Evolutionary conservation across 2,888 invertebrate species (phyloP).

Genomic region (Cryptocheilus praepositus): DNA sequence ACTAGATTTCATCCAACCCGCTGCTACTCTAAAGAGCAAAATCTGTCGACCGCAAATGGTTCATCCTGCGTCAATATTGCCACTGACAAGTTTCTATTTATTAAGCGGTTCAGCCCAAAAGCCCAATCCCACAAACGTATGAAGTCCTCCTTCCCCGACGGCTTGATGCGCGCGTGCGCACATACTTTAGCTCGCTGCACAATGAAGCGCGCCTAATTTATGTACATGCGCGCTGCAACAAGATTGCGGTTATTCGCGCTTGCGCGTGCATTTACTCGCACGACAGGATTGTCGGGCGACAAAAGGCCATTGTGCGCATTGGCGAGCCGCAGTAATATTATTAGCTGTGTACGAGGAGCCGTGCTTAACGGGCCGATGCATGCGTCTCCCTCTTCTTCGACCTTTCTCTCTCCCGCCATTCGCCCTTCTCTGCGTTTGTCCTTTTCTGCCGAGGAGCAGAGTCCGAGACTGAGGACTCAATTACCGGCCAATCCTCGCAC

Average conservation of each 20-base stretch:
- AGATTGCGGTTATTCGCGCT: constrained; percentile 7
- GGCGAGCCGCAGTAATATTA: constrained; percentile 63
- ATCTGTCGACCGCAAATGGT: too few species aligned
- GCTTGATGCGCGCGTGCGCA: too few species aligned
- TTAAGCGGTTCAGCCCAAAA: too few species aligned
- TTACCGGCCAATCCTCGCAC: constrained; percentile 55
- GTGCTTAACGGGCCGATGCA: constrained; percentile 47
- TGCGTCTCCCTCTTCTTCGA: constrained; percentile 49
- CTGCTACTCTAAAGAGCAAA: too few species aligned
- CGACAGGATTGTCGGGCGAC: constrained; percentile 44
- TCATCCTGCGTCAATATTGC: too few species aligned
- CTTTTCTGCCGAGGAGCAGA: background rate
- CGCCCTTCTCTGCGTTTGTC: background rate
- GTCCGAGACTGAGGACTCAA: constrained; percentile 58
- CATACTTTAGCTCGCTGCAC: too few species aligned
- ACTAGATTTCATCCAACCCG: too few species aligned
- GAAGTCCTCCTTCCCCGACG: too few species aligned
- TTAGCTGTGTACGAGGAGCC: constrained; percentile 54
- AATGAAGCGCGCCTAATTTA: constrained; percentile 43
- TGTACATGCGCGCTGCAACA: constrained; percentile 34
- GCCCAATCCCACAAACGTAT: too few species aligned
- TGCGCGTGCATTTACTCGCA: constrained; percentile 31
- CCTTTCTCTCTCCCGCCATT: constrained; percentile 52
- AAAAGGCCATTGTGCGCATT: constrained; percentile 67
- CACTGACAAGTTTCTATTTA: too few species aligned